Evolutionary conservation across 2,888 invertebrate species (phyloP).

Genomic region (Netelia inedita): DNA sequence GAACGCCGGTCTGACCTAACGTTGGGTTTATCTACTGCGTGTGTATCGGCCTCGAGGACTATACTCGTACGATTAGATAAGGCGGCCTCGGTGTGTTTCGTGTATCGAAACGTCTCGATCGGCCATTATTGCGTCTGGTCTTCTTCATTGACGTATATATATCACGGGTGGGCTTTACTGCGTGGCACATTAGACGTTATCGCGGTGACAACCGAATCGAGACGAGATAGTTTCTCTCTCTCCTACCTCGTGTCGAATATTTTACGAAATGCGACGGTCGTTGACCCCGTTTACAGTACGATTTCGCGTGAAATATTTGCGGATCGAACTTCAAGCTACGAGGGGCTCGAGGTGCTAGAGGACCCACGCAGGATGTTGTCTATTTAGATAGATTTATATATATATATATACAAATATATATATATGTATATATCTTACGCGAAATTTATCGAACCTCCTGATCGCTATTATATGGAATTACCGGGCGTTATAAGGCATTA

Average conservation of each 20-base stretch:
- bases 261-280: constrained; percentile 4
- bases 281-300: background rate
- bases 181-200: constrained; percentile 64
- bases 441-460: constrained; percentile 48
- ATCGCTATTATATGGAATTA: constrained; percentile 64
- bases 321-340: background rate
- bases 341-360: background rate
- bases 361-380: background rate
- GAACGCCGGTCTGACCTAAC: constrained; percentile 43
- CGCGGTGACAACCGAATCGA: constrained; percentile 65
- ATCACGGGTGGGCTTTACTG: constrained; percentile 56
- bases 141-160: constrained; percentile 13
- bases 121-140: constrained; percentile 24
- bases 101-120: constrained; percentile 47
- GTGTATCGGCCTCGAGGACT: constrained; percentile 7
- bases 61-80: constrained; percentile 46
- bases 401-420: background rate
- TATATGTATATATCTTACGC: constrained; percentile 8
- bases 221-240: constrained; percentile 34
- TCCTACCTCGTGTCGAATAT: constrained; percentile 19
- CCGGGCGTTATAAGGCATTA: constrained; percentile 62
- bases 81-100: constrained; percentile 19
- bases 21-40: constrained; percentile 47
- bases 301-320: constrained; percentile 8
- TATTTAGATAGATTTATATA: too few relatives aligned